Evolutionary conservation across 2,113 vertebrate genomes (phyloP).

Genomic region (Ascaphus truei): DNA sequence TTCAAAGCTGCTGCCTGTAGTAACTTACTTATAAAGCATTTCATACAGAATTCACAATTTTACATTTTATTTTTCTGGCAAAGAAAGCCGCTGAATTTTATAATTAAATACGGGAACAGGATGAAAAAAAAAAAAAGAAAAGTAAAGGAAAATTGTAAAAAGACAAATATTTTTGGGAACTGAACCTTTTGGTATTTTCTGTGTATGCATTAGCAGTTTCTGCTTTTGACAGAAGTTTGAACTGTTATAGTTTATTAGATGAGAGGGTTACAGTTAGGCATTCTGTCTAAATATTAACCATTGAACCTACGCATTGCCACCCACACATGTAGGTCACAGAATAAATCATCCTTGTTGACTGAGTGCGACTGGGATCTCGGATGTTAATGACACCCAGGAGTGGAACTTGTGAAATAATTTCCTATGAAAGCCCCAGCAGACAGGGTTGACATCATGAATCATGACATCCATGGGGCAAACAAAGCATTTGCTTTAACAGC

Average conservation of each 20-base stretch:
- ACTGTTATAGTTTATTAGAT: not conserved
- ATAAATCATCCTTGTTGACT: slow-evolving; percentile 53
- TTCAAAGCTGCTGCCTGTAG: no score
- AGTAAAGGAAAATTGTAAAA: no score
- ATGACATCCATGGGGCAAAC: slow-evolving; percentile 51
- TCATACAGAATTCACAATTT: no score
- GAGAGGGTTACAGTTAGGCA: slow-evolving; percentile 34
- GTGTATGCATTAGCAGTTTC: slow-evolving; percentile 1
- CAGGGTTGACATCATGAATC: slow-evolving; percentile 54
- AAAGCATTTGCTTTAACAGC: slow-evolving; percentile 48
- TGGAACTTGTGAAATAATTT: slow-evolving; percentile 60
- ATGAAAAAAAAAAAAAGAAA: no score
- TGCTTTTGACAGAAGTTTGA: slow-evolving; percentile 1
- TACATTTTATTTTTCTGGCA: no score
- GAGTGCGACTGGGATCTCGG: slow-evolving; percentile 41
- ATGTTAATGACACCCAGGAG: slow-evolving; percentile 57
- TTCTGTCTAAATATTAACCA: slow-evolving; percentile 41
- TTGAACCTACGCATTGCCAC: slow-evolving; percentile 7
- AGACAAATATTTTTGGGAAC: not conserved
- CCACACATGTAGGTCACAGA: slow-evolving; percentile 50
- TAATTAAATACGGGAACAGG: no score
- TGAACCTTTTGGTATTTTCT: not conserved
- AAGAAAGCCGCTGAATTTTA: no score
- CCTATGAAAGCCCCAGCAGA: slow-evolving; percentile 55
- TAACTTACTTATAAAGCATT: no score